Evolutionary conservation across 2,888 invertebrate genomes (phyloP).

Genomic region (Cartodere bifasciata): DNA sequence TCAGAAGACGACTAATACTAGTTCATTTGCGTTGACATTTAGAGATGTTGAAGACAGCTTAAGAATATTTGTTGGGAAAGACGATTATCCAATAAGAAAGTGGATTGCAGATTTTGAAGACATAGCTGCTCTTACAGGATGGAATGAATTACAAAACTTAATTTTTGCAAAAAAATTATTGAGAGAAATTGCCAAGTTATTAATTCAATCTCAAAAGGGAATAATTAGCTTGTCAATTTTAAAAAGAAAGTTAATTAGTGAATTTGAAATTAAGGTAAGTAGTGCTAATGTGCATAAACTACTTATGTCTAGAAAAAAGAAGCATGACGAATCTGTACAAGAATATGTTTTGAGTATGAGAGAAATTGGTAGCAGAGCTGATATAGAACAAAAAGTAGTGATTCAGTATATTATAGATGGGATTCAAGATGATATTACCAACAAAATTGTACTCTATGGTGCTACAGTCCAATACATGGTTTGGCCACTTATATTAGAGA

Average conservation of each 20-base stretch:
- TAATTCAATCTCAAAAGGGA: constrained; percentile 18
- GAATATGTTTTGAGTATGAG: constrained; percentile 28
- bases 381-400: constrained; percentile 12
- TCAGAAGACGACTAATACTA: constrained; percentile 1
- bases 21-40: constrained; percentile 14
- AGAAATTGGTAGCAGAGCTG: constrained; percentile 18
- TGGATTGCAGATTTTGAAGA: constrained; percentile 22
- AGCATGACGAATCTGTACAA: constrained; percentile 22
- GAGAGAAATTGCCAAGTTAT: constrained; percentile 20
- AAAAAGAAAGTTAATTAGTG: constrained; percentile 15
- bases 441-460: constrained; percentile 16
- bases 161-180: constrained; percentile 22
- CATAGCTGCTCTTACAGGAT: constrained; percentile 16
- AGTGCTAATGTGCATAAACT: constrained; percentile 17
- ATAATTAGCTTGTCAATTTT: constrained; percentile 17
- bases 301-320: constrained; percentile 21
- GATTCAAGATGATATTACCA: constrained; percentile 13
- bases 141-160: constrained; percentile 20
- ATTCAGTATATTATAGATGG: constrained; percentile 17
- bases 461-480: constrained; percentile 20
- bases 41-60: constrained; percentile 20
- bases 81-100: constrained; percentile 16
- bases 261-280: constrained; percentile 17
- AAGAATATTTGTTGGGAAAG: constrained; percentile 16
- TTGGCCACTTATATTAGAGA: no score